Evolutionary conservation across 2,113 vertebrate genomes (phyloP), one percentile per base, ranked within the genome.

Genomic region (Podarcis raffonei): DNA sequence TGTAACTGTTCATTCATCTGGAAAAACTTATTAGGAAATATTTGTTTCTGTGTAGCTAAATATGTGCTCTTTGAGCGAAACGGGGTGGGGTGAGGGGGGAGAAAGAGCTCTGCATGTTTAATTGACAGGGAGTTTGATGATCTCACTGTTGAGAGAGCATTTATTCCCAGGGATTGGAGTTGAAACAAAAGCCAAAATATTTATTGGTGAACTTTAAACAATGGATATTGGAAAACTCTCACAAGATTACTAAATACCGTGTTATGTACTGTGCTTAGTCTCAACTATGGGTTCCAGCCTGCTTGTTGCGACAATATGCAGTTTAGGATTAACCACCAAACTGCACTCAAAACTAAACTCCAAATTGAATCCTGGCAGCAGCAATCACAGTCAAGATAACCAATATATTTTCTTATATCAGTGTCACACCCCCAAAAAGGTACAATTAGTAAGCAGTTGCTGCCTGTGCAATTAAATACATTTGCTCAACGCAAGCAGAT

Each of bases 401-500:
- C 0, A 15, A 37, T 85, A 72, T 68, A 81, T 89, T 92, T 94
- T 87, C 84, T 91, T 88, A 48, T 48, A 48, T 48, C 42, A 48
- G 48, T 77, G 37, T 0, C 2, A 74, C 74, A 37, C 37, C 68
- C 87, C 66, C 39, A 79, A 90, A 81, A 84, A 71, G 42, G 72
- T 89, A 90, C 92, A 95, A 92, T 91, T 42, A 93, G 66, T 93
- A 93, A 94, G 87, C 3, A 0, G 82, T 18, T 6, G 22, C 32
- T 68, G 75, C 3, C 65, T 5, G 42, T 59, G 18, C 25, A 91
- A 90, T 59, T 81, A 94, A 95, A 94, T 84, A 42, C 57, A 30
- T 89, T 89, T 93, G 91, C 66, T 88, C 87, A 89, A 89, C 89
- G 20, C 35, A 23, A 74, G 32, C 84, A 5, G 71, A 66, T 83